Evolutionary conservation across 2,797 vertebrate species (phyloP).

Genomic region (Scolopax rusticola): DNA sequence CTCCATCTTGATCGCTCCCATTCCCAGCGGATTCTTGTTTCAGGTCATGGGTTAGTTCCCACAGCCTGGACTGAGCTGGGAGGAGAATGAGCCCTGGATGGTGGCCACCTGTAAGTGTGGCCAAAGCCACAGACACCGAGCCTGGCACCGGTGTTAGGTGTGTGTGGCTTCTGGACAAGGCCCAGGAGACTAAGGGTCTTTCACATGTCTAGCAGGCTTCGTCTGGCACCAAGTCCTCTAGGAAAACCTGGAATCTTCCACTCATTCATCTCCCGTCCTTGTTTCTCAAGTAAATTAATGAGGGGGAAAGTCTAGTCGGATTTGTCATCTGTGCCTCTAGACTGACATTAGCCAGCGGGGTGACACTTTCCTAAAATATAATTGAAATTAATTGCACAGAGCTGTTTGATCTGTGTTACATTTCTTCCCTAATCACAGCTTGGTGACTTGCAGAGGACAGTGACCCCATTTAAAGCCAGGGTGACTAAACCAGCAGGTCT

Average conservation of each 20-base stretch:
- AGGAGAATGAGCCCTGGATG: neutral
- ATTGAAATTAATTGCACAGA: constrained; percentile 48
- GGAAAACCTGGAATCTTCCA: constrained; percentile 38
- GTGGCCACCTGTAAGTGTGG: neutral
- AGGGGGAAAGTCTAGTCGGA: constrained; percentile 18
- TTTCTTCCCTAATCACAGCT: neutral
- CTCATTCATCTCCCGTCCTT: neutral
- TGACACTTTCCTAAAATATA: constrained; percentile 16
- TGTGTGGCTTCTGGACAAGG: neutral
- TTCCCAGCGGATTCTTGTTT: neutral
- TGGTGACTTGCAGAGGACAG: neutral
- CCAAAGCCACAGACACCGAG: constrained; percentile 24
- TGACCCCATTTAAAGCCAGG: neutral
- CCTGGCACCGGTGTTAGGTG: neutral
- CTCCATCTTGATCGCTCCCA: neutral
- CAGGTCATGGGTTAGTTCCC: neutral
- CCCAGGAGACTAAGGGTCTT: neutral
- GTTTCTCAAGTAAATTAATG: constrained; percentile 41
- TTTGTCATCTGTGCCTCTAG: neutral
- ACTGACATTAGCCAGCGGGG: constrained; percentile 30
- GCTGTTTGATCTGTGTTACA: constrained; percentile 45
- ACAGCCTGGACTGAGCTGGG: neutral
- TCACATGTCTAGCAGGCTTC: neutral
- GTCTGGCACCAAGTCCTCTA: neutral
- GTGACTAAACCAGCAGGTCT: neutral